Conservation (phyloP, 2,888 invertebrate genomes). For the Lutraria lutraria region DNA sequence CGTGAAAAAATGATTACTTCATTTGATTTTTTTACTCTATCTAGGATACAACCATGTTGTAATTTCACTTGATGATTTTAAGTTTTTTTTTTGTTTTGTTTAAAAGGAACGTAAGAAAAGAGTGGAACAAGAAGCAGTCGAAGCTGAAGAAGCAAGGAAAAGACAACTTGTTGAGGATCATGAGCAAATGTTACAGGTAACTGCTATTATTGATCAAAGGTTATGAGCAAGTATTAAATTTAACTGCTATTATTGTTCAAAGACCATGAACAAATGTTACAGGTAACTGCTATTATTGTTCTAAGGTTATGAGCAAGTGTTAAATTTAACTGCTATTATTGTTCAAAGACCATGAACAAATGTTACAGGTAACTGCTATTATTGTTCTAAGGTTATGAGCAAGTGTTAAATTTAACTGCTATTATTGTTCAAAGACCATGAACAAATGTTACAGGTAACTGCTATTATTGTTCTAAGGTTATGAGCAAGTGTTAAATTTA, state of each 20-base stretch:
- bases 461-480: too few relatives aligned
- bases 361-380: slow-evolving; percentile 80
- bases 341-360: slow-evolving; percentile 75
- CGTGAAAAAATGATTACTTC: too few relatives aligned
- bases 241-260: too few relatives aligned
- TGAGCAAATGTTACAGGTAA: slow-evolving; percentile 81
- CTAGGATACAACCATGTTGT: background rate
- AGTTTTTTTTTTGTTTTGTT: background rate
- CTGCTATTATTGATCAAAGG: too few relatives aligned
- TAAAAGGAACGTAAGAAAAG: slow-evolving; percentile 78
- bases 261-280: slow-evolving; percentile 77
- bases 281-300: slow-evolving; percentile 81
- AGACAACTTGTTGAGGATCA: slow-evolving; percentile 72
- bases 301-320: too few relatives aligned
- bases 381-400: too few relatives aligned
- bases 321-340: too few relatives aligned
- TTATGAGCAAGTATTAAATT: too few relatives aligned
- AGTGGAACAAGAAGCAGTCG: slow-evolving; percentile 87
- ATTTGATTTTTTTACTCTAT: too few relatives aligned
- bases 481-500: too few relatives aligned
- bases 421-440: too few relatives aligned
- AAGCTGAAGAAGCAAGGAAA: slow-evolving; percentile 86
- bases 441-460: slow-evolving; percentile 80
- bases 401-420: too few relatives aligned
- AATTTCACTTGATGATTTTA: background rate